Percentiles rank a stretch among this genome's conserved stretches.
Evolutionary conservation across 2,113 vertebrate genomes (phyloP).

Genomic region (Typhlomys cinereus): DNA sequence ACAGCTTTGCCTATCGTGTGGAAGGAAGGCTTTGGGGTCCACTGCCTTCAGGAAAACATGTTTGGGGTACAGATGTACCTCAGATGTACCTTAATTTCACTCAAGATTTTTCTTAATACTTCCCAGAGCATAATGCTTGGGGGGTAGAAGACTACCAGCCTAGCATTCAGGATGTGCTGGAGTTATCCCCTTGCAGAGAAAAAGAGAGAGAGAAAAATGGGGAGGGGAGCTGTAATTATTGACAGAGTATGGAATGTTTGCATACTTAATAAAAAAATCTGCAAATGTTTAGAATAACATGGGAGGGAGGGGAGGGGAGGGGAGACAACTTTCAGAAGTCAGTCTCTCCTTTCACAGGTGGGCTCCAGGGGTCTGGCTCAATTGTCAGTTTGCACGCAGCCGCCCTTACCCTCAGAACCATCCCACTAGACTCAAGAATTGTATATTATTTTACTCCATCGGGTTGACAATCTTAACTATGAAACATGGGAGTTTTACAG

Average conservation of each 20-base stretch:
- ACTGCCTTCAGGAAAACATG: background rate
- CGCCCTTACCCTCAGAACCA: no score
- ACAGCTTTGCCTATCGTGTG: background rate
- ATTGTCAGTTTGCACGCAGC: no score
- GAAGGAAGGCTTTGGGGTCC: background rate
- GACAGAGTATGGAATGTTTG: background rate
- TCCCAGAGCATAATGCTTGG: background rate
- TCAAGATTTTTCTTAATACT: background rate
- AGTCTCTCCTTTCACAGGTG: no score
- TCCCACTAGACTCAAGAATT: background rate
- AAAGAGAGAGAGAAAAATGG: no score
- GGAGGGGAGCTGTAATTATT: background rate
- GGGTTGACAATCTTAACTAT: background rate
- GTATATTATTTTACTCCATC: background rate
- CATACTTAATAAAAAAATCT: background rate
- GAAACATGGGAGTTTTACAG: background rate
- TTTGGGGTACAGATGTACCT: background rate
- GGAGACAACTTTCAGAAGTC: no score
- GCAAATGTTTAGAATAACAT: background rate
- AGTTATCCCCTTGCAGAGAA: background rate
- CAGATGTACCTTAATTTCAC: no score
- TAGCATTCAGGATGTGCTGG: background rate
- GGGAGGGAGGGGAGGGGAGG: no score
- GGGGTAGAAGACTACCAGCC: background rate
- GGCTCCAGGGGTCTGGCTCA: no score